phyloP scores from a whole-genome alignment of 2,113 vertebrate genomes.

The Actenoides hombroni region DNA sequence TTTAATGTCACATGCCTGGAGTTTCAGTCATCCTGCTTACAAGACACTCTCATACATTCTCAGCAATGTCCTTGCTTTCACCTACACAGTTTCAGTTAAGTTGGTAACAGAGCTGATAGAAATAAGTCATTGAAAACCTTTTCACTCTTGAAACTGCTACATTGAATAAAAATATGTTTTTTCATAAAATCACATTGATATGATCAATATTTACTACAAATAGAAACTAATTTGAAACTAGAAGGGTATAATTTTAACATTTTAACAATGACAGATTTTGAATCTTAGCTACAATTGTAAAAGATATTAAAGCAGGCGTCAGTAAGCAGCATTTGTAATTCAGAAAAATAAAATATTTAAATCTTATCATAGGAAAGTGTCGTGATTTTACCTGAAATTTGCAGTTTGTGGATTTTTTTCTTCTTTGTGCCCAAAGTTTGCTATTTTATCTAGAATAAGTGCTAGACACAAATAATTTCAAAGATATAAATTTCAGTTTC shows the following conservation, averaged over 20 bases:
- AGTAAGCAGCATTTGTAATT: not conserved
- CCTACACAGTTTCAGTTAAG: not conserved
- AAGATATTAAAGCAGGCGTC: not conserved
- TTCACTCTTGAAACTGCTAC: not conserved
- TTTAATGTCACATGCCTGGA: not conserved
- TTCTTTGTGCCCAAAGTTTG: not conserved
- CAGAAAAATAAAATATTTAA: not conserved
- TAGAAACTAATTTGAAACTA: not conserved
- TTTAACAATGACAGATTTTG: not conserved
- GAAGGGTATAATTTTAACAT: not conserved
- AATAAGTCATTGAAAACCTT: not conserved
- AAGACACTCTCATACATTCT: not conserved
- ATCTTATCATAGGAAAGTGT: not conserved
- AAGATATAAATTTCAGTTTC: not conserved
- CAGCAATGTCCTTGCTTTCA: constrained; percentile 5
- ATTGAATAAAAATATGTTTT: not conserved
- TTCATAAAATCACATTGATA: not conserved
- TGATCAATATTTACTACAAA: not conserved
- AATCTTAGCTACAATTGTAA: not conserved
- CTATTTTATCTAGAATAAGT: not conserved
- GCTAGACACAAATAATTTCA: not conserved
- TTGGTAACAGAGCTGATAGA: not conserved
- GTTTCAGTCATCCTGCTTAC: not conserved
- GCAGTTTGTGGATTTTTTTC: not conserved
- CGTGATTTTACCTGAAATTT: not conserved